These are phyloP conservation scores for Diaperis boleti DNA, from an alignment of 2,888 invertebrate species.

Conservation along the genomic window DNA sequence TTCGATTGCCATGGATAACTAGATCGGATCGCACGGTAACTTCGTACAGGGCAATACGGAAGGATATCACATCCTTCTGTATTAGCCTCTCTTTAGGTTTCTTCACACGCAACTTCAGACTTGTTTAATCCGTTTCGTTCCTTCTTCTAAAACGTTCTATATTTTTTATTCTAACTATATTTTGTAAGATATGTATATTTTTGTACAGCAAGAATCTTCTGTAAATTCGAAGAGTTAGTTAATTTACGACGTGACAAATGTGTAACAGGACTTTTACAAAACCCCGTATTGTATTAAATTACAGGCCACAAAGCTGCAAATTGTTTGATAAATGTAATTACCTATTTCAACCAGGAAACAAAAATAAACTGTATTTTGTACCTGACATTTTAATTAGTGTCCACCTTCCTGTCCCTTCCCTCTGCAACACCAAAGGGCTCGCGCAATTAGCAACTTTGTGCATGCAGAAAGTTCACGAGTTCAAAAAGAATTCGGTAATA, in stretches of 20 bases:
- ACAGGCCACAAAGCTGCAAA: conserved; percentile 16
- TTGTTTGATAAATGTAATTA: conserved; percentile 28
- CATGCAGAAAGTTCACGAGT: neutral
- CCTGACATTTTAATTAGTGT: conserved; percentile 11
- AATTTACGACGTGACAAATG: too few species aligned
- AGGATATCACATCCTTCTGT: conserved; percentile 23
- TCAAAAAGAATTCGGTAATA: conserved; percentile 1
- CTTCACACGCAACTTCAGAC: too few species aligned
- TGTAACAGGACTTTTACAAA: too few species aligned
- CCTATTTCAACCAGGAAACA: conserved; percentile 6
- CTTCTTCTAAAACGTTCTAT: too few species aligned
- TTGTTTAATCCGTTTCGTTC: too few species aligned
- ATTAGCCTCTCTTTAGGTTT: too few species aligned
- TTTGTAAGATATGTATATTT: conserved; percentile 31
- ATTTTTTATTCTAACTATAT: too few species aligned
- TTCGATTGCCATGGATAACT: too few species aligned
- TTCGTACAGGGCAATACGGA: too few species aligned
- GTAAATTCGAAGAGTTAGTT: conserved; percentile 14
- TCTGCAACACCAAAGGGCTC: neutral
- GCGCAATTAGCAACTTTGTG: neutral
- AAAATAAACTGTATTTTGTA: conserved; percentile 34
- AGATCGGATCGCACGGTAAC: too few species aligned
- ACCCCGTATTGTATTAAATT: neutral
- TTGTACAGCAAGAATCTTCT: conserved; percentile 22
- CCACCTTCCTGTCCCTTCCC: neutral